These are phyloP conservation scores for Drosophila nikananu DNA, from an alignment of 1,140 invertebrate species.

Conservation along the genomic window DNA sequence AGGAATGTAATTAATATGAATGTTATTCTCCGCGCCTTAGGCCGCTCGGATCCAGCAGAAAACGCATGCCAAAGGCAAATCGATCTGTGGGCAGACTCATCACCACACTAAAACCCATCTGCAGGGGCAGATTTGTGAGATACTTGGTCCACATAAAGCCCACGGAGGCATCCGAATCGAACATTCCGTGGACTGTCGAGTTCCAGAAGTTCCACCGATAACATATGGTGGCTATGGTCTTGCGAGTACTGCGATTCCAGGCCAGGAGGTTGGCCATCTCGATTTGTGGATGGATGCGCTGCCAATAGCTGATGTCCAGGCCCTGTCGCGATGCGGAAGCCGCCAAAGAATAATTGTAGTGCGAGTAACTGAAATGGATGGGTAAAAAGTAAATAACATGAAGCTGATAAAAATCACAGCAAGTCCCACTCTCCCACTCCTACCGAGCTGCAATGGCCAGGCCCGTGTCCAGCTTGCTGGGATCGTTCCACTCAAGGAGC, in stretches of 20 bases:
- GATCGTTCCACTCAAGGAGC: constrained; percentile 73
- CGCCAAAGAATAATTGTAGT: constrained; percentile 66
- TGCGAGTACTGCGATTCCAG: constrained; percentile 72
- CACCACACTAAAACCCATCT: constrained; percentile 76
- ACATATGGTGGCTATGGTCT: constrained; percentile 74
- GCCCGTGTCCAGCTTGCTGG: constrained; percentile 52
- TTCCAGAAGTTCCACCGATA: constrained; percentile 83
- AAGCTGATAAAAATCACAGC: too few species aligned
- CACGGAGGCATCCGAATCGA: constrained; percentile 79
- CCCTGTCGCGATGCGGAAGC: constrained; percentile 68
- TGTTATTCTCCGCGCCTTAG: constrained; percentile 58
- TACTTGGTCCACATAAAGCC: constrained; percentile 81
- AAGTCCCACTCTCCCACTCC: background rate
- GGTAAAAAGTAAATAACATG: background rate
- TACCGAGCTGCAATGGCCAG: constrained; percentile 73
- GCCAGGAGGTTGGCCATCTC: constrained; percentile 80
- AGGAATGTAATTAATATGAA: constrained; percentile 15
- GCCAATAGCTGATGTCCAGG: constrained; percentile 83
- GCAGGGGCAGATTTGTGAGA: constrained; percentile 57
- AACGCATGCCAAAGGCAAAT: constrained; percentile 76
- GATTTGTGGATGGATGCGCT: constrained; percentile 75
- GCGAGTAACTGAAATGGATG: constrained; percentile 49
- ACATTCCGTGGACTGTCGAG: constrained; percentile 68
- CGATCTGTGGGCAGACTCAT: constrained; percentile 75
- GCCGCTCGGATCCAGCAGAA: constrained; percentile 74